Evolutionary conservation across 1,140 invertebrate species (phyloP).

Genomic region (Muscidifurax raptorellus): DNA sequence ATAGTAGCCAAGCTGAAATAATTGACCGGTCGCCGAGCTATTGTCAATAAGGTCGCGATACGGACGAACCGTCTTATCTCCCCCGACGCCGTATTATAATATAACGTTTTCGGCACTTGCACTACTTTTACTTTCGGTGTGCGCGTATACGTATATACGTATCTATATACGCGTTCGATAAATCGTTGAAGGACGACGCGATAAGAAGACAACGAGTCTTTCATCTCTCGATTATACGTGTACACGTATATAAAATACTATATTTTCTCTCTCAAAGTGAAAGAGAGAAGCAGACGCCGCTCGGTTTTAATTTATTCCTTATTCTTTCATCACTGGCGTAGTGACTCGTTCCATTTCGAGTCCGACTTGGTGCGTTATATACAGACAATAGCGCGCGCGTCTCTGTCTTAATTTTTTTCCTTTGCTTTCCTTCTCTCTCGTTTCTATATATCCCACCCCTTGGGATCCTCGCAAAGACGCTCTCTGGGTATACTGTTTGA

Average conservation of each 20-base stretch:
- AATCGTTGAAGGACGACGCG: conserved; percentile 23
- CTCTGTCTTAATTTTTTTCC: conserved; percentile 30
- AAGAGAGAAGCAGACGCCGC: background rate
- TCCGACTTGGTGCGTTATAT: background rate
- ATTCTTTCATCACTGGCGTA: conserved; percentile 12
- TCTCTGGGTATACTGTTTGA: conserved; percentile 4
- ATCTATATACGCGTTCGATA: background rate
- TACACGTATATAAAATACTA: too few species aligned
- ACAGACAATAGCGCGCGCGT: background rate
- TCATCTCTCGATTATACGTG: too few species aligned
- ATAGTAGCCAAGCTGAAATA: background rate
- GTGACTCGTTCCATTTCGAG: background rate
- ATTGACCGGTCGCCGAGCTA: background rate
- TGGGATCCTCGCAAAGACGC: background rate
- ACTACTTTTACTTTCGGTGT: conserved; percentile 19
- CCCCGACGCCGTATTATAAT: background rate
- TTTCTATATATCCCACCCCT: background rate
- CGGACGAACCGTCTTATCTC: background rate
- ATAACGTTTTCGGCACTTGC: conserved; percentile 32
- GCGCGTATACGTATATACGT: background rate
- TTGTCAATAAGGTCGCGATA: conserved; percentile 43
- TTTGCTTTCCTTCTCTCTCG: background rate
- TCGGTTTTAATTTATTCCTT: conserved; percentile 26
- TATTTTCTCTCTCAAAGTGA: background rate
- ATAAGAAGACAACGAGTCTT: conserved; percentile 5